Evolutionary conservation across 30 jellyfish, hydroid and myxozoan species (phyloP), one percentile per base, ranked within the genome.

Genomic region (Clytia hemisphaerica): DNA sequence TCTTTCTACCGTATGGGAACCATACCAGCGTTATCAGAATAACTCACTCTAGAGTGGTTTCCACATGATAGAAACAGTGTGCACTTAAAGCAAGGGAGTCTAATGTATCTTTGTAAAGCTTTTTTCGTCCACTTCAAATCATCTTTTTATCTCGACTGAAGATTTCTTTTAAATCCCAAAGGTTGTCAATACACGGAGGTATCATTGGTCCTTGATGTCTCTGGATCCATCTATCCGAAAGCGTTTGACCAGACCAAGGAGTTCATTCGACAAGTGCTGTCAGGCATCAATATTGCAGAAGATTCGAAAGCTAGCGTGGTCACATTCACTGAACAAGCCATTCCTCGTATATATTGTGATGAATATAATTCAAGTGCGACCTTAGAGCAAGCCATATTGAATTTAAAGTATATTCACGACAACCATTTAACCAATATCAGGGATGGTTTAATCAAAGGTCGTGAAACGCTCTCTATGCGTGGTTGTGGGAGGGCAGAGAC

Each of bases 361-460:
- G 70, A 28, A 6, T n/a, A 57, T 33, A 33, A 26, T 45, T n/a
- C 29, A 9, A 26, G 25, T 22, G 35, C 50, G 16, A 22, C 70
- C 0, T 18, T 57, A 31, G 15, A 28, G 25, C 25, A 26, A 6
- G 70, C 70, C 37, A 22, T 57, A 28, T 57, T 7, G 15, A 21
- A 38, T 6, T 31, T 57, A 21, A 9, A 57, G 15, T n/a, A n/a
- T n/a, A n/a, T n/a, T n/a, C 70, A 57, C 19, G 25, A 21, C 42
- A 45, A 45, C 4, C 38, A 57, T 22, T 22, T 57, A 21, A 57
- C 70, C 16, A 57, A 57, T 45, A 57, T 57, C 7, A 26, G 30
- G 35, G 70, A 57, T 57, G 70, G 70, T 25, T 57, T 57, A 45
- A 26, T 22, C 4, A 57, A 57, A 57, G 70, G 70, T n/a, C 25